A percentile compares a stretch with the other conserved stretches of the same genome.
These are phyloP conservation scores for Vespertilio murinus DNA, from an alignment of 2,797 vertebrate genomes.

Conservation along the genomic window DNA sequence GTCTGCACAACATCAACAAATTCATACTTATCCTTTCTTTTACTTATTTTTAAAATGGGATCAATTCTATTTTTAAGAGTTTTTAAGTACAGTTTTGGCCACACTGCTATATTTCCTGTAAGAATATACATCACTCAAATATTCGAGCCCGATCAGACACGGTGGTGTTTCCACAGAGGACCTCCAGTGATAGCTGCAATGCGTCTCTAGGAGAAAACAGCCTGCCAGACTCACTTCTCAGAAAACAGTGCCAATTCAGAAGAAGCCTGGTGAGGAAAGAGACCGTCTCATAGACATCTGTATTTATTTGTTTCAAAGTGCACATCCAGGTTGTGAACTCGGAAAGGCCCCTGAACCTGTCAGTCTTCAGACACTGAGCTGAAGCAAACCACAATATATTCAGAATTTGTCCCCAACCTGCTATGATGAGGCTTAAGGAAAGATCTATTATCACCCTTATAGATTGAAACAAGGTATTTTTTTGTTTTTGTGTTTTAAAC, in stretches of 20 bases:
- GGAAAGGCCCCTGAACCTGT: conserved; percentile 35
- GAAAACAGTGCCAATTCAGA: conserved; percentile 45
- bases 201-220: conserved; percentile 53
- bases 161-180: conserved; percentile 52
- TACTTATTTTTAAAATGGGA: conserved; percentile 74
- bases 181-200: conserved; percentile 33
- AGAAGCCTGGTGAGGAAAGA: conserved; percentile 65
- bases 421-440: conserved; percentile 55
- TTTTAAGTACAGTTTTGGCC: conserved; percentile 73
- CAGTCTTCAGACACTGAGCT: conserved; percentile 45
- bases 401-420: conserved; percentile 76
- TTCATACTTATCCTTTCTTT: conserved; percentile 75
- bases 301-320: conserved; percentile 75
- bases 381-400: conserved; percentile 74
- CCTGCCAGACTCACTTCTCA: conserved; percentile 66
- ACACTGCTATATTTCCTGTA: conserved; percentile 79
- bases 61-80: conserved; percentile 73
- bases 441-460: not conserved
- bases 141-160: conserved; percentile 7
- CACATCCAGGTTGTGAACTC: conserved; percentile 17
- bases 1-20: conserved; percentile 47
- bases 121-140: conserved; percentile 78
- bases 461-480: not conserved
- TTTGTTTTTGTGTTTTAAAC: conserved; percentile 50
- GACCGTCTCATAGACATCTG: not conserved